Evolutionary conservation across 1,140 invertebrate species (phyloP).

Genomic region (Pristionchus pacificus): DNA sequence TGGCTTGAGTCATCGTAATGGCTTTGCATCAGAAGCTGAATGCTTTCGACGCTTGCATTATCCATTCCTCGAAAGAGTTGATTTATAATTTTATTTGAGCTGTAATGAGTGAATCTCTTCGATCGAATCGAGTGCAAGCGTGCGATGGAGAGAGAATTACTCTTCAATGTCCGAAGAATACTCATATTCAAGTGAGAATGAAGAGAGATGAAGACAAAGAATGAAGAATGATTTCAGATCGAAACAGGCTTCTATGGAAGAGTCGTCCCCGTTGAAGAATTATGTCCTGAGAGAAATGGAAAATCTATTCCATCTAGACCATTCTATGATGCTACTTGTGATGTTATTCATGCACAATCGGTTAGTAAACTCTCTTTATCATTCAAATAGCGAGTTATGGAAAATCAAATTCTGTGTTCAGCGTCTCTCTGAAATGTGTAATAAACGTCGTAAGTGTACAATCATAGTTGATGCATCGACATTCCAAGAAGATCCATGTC

Average conservation of each 20-base stretch:
- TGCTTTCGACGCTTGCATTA: too few relatives aligned
- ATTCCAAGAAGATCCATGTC: slow-evolving; percentile 30
- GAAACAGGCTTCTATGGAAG: slow-evolving; percentile 25
- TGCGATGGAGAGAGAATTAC: slow-evolving; percentile 32
- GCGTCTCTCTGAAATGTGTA: slow-evolving; percentile 28
- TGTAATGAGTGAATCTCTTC: slow-evolving; percentile 24
- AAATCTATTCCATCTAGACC: not conserved
- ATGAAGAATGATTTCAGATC: not conserved
- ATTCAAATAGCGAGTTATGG: not conserved
- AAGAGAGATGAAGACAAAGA: not conserved
- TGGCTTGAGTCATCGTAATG: not conserved
- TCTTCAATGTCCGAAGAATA: slow-evolving; percentile 26
- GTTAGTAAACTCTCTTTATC: slow-evolving; percentile 8
- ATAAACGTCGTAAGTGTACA: slow-evolving; percentile 27
- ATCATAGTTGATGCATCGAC: slow-evolving; percentile 26
- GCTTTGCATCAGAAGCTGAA: not conserved
- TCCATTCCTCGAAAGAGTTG: too few relatives aligned
- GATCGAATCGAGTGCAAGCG: slow-evolving; percentile 28
- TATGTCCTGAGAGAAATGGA: slow-evolving; percentile 17
- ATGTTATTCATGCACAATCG: slow-evolving; percentile 29
- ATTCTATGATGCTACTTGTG: slow-evolving; percentile 24
- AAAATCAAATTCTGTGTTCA: slow-evolving; percentile 6
- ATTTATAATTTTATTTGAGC: too few relatives aligned
- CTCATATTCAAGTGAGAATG: slow-evolving; percentile 24
- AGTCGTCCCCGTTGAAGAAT: slow-evolving; percentile 22